phyloP scores from a whole-genome alignment of 1,140 invertebrate species.

The Tetranychus cinnabarinus region DNA sequence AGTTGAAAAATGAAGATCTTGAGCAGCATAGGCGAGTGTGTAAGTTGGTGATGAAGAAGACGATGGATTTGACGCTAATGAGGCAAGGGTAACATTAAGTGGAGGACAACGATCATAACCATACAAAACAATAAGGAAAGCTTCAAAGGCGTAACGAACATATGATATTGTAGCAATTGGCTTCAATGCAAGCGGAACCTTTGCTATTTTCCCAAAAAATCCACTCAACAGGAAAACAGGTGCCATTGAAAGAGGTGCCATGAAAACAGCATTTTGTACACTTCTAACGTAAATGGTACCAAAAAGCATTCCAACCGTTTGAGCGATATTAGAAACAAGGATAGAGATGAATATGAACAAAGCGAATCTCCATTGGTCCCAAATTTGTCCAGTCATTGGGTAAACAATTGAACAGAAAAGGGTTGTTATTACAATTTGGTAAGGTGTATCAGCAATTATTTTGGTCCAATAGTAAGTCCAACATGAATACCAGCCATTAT shows the following conservation, averaged over 20 bases:
- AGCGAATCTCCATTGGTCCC: constrained; percentile 53
- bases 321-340: constrained; percentile 66
- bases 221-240: constrained; percentile 56
- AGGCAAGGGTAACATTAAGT: neutral
- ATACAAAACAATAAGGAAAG: constrained; percentile 65
- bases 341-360: constrained; percentile 69
- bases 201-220: constrained; percentile 78
- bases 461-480: constrained; percentile 89
- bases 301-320: constrained; percentile 71
- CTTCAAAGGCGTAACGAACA: constrained; percentile 72
- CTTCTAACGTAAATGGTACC: constrained; percentile 24
- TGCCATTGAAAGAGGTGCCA: constrained; percentile 69
- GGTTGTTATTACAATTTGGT: constrained; percentile 66
- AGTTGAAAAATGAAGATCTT: neutral
- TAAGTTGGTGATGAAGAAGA: neutral
- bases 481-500: constrained; percentile 64
- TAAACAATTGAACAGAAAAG: constrained; percentile 80
- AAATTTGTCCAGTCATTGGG: constrained; percentile 77
- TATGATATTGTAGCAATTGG: constrained; percentile 73
- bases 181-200: constrained; percentile 60
- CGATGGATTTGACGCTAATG: neutral
- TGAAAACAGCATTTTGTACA: constrained; percentile 44
- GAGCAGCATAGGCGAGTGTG: neutral
- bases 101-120: constrained; percentile 38
- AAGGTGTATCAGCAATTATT: constrained; percentile 77